Percentiles rank a stretch among this genome's conserved stretches.
Evolutionary conservation across 1,140 invertebrate species (phyloP).

Genomic region (Aphelenchoides besseyi): DNA sequence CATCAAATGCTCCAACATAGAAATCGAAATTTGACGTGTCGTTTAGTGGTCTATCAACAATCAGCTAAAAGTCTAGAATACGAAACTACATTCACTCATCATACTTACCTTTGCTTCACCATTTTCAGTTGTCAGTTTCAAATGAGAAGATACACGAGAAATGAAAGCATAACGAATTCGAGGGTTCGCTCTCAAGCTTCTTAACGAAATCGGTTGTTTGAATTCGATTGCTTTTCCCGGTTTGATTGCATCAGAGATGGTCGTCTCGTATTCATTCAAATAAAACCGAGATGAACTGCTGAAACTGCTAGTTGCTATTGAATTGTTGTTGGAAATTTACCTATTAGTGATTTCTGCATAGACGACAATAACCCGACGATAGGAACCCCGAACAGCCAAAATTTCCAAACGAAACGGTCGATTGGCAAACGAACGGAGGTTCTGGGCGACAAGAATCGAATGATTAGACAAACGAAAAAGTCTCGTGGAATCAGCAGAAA

Average conservation of each 20-base stretch:
- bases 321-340: conserved; percentile 28
- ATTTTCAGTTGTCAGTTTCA: neutral
- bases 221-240: conserved; percentile 6
- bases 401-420: conserved; percentile 37
- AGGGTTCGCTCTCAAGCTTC: neutral
- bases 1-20: conserved; percentile 31
- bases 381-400: conserved; percentile 27
- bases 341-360: conserved; percentile 30
- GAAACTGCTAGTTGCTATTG: neutral
- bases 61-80: conserved; percentile 8
- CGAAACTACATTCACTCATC: conserved; percentile 17
- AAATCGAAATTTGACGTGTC: conserved; percentile 20
- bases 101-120: neutral
- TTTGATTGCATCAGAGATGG: neutral
- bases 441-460: neutral
- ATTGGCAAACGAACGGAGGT: neutral
- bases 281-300: conserved; percentile 22
- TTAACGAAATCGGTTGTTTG: conserved; percentile 16
- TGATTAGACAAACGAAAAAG: conserved; percentile 33
- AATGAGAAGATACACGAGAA: neutral
- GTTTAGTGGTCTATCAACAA: neutral
- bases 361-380: conserved; percentile 29
- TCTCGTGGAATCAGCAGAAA: conserved; percentile 3
- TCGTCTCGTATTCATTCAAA: conserved; percentile 3
- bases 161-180: neutral